Evolutionary conservation across 2,888 invertebrate genomes (phyloP).

Genomic region (Archips crataeganus): DNA sequence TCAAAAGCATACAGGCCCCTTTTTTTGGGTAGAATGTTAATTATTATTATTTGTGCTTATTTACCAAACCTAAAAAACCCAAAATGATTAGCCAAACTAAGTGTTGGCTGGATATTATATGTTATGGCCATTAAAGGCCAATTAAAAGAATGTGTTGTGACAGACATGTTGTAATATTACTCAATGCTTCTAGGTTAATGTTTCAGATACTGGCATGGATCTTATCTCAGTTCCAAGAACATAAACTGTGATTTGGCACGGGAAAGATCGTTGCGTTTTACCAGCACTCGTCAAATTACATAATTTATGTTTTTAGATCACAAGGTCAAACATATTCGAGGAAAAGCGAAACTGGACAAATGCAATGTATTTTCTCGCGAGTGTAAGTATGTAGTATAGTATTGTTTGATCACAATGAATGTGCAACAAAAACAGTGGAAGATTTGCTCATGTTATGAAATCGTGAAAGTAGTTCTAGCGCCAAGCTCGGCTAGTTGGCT

Average conservation of each 20-base stretch:
- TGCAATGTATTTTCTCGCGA: not conserved
- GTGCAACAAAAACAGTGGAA: conserved; percentile 40
- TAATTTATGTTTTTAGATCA: conserved; percentile 43
- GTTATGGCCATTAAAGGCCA: not conserved
- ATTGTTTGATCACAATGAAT: conserved; percentile 35
- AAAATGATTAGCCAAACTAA: not conserved
- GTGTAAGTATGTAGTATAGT: conserved; percentile 8
- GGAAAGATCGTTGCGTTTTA: conserved; percentile 20
- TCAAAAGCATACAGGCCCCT: not conserved
- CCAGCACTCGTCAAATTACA: conserved; percentile 42
- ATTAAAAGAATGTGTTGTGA: not conserved
- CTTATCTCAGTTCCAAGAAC: conserved; percentile 30
- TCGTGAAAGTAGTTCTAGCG: conserved; percentile 55
- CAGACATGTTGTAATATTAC: not conserved
- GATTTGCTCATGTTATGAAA: conserved; percentile 57
- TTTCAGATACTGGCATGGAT: not conserved
- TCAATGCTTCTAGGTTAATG: not conserved
- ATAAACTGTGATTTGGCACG: conserved; percentile 40
- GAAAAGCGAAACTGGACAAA: conserved; percentile 7
- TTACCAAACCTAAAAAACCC: not conserved
- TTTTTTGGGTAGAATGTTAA: not conserved
- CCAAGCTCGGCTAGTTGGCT: conserved; percentile 29
- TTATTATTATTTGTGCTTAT: not conserved
- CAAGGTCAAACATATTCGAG: conserved; percentile 24
- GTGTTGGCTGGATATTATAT: not conserved